These are phyloP conservation scores for Enteromius trimaculatus DNA, from an alignment of 2,797 vertebrate genomes.

Conservation along the genomic window DNA sequence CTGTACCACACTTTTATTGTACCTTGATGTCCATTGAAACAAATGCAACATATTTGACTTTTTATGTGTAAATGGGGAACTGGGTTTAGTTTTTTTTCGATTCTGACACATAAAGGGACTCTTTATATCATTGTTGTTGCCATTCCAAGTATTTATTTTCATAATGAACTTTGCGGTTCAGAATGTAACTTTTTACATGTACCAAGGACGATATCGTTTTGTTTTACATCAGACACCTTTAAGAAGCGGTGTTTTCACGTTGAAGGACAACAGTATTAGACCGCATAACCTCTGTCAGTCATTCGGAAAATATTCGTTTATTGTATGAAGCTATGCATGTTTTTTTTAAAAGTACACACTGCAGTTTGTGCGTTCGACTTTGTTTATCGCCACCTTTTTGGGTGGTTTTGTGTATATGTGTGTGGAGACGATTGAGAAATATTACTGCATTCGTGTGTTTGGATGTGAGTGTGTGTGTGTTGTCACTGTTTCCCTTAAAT, in stretches of 20 bases:
- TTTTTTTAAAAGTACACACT: conserved; percentile 69
- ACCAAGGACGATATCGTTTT: conserved; percentile 63
- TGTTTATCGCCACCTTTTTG: conserved; percentile 71
- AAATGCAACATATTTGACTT: conserved; percentile 63
- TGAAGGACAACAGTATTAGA: conserved; percentile 61
- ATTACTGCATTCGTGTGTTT: conserved; percentile 32
- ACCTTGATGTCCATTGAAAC: conserved; percentile 56
- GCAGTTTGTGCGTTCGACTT: conserved; percentile 65
- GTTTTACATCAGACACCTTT: conserved; percentile 56
- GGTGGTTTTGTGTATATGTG: conserved; percentile 46
- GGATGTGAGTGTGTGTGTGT: conserved; percentile 40
- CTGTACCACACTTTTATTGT: conserved; percentile 62
- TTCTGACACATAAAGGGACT: conserved; percentile 48
- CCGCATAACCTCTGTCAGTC: conserved; percentile 54
- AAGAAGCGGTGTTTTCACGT: conserved; percentile 31
- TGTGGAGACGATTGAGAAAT: conserved; percentile 48
- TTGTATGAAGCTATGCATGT: conserved; percentile 80
- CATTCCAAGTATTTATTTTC: conserved; percentile 81
- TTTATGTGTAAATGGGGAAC: conserved; percentile 68
- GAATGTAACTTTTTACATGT: conserved; percentile 83
- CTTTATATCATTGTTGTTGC: conserved; percentile 68
- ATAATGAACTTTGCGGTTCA: conserved; percentile 72
- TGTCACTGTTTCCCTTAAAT: conserved; percentile 51
- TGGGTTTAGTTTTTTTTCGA: conserved; percentile 26
- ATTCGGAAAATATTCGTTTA: conserved; percentile 65